Conservation (phyloP, 2,797 vertebrate species). For the Macroramphosus scolopax region DNA sequence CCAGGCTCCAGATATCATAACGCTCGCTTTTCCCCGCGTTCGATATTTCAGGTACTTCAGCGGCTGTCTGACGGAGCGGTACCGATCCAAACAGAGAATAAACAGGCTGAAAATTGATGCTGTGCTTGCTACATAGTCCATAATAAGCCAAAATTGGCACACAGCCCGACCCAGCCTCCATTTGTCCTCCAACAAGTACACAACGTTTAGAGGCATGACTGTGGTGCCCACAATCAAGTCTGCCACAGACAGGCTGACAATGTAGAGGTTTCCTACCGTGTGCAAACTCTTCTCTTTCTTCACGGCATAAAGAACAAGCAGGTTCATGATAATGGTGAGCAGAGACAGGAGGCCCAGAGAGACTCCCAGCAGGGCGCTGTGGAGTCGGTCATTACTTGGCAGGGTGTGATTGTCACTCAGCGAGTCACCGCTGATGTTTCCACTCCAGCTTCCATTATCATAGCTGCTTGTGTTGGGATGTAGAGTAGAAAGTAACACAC, state of each 20-base stretch:
- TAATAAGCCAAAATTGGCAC: slow-evolving; percentile 95
- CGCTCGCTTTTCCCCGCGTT: slow-evolving; percentile 82
- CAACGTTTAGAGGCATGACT: slow-evolving; percentile 93
- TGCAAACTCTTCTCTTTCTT: slow-evolving; percentile 90
- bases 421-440: slow-evolving; percentile 14
- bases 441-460: slow-evolving; percentile 32
- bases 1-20: slow-evolving; percentile 88
- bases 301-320: slow-evolving; percentile 90
- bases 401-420: slow-evolving; percentile 47
- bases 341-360: slow-evolving; percentile 85
- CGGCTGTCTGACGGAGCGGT: slow-evolving; percentile 90
- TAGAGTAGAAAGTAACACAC: slow-evolving; percentile 21
- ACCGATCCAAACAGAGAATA: slow-evolving; percentile 91
- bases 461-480: slow-evolving; percentile 25
- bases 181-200: slow-evolving; percentile 80
- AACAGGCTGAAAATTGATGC: slow-evolving; percentile 96
- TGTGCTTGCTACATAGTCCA: slow-evolving; percentile 96
- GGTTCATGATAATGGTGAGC: slow-evolving; percentile 88
- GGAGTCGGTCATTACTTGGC: slow-evolving; percentile 48
- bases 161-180: slow-evolving; percentile 84
- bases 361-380: slow-evolving; percentile 78
- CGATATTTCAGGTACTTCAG: slow-evolving; percentile 90
- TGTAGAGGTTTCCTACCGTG: slow-evolving; percentile 94
- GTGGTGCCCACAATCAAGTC: slow-evolving; percentile 90
- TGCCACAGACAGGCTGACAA: slow-evolving; percentile 91